A percentile compares a stretch with the other conserved stretches of the same genome.
Evolutionary conservation across 2,113 vertebrate species (phyloP).

Genomic region (Trachemys scripta): DNA sequence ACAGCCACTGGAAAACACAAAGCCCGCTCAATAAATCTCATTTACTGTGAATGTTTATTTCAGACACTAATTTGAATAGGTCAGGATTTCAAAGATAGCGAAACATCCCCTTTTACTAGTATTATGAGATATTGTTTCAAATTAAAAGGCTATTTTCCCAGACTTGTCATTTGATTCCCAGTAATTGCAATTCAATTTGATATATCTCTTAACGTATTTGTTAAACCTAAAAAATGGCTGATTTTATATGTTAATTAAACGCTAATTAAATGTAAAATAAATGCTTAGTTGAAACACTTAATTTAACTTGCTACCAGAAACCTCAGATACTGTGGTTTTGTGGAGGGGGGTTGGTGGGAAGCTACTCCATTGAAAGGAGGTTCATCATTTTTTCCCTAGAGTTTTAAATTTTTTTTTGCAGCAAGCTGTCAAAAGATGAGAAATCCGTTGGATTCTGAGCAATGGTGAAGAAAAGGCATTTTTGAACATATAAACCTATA

Average conservation of each 20-base stretch:
- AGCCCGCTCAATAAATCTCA: background rate
- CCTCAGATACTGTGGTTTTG: slow-evolving; percentile 71
- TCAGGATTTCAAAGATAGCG: slow-evolving; percentile 11
- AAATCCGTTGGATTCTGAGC: slow-evolving; percentile 47
- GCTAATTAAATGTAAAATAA: slow-evolving; percentile 83
- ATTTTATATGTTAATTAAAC: slow-evolving; percentile 83
- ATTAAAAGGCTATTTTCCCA: slow-evolving; percentile 58
- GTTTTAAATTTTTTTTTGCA: slow-evolving; percentile 56
- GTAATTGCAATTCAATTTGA: slow-evolving; percentile 80
- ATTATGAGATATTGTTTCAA: slow-evolving; percentile 29
- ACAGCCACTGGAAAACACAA: background rate
- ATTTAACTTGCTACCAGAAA: slow-evolving; percentile 75
- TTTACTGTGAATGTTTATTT: slow-evolving; percentile 47
- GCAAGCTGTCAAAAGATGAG: slow-evolving; percentile 4
- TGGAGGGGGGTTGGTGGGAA: slow-evolving; percentile 57
- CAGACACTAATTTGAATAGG: slow-evolving; percentile 6
- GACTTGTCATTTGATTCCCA: slow-evolving; percentile 67
- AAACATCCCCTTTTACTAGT: background rate
- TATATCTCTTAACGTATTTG: slow-evolving; percentile 71
- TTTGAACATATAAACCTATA: slow-evolving; percentile 4
- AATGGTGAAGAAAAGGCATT: background rate
- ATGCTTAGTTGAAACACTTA: slow-evolving; percentile 83
- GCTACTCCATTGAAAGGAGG: slow-evolving; percentile 20
- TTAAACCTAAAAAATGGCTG: slow-evolving; percentile 79
- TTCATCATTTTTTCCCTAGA: slow-evolving; percentile 49